Evolutionary conservation across 2,113 vertebrate species (phyloP), one percentile per base, ranked within the genome.

Genomic region (Pungitius pungitius): DNA sequence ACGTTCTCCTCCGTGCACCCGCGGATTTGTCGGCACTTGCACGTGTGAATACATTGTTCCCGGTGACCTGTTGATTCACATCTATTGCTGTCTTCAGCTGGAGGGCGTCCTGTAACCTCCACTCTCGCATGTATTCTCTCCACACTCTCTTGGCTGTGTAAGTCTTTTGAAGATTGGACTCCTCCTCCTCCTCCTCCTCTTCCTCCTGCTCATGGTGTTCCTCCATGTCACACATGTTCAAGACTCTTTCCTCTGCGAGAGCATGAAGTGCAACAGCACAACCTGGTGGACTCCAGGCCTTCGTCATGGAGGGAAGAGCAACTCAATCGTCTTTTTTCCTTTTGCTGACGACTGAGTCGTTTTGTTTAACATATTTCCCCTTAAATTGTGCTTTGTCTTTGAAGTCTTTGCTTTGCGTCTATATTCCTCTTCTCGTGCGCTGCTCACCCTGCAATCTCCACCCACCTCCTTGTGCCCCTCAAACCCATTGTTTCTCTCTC

Each of bases 201-300:
- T 61, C 15, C 55, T 20, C 35, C n/a, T 15, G 18, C 39, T 7
- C 20, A 24, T 30, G 5, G 10, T 37, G 49, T 17, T 3, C 63
- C 52, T 66, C 63, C 47, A 9, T 7, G 0, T 43, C 52, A 59
- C 43, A 45, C 37, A 20, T 61, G 35, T 39, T 64, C 55, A 73
- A 56, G 27, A 8, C 12, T 10, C 26, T 33, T 0, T 26, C 49
- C n/a, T n/a, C 2, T 0, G 8, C 43, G 6, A 39, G 0, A n/a
- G 24, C 51, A 1, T 65, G 66, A 80, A 90, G 85, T 62, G 66
- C 91, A 90, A 90, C 88, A 92, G 77, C 85, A 69, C 90, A 76
- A 54, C 81, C 91, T 86, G 72, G 78, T 91, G 92, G 91, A 59
- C 15, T 13, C 13, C 45, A 17, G 9, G 14, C 2, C 9, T 9